phyloP scores from a whole-genome alignment of 2,888 invertebrate species.

The Siphonodentalium dalli region DNA sequence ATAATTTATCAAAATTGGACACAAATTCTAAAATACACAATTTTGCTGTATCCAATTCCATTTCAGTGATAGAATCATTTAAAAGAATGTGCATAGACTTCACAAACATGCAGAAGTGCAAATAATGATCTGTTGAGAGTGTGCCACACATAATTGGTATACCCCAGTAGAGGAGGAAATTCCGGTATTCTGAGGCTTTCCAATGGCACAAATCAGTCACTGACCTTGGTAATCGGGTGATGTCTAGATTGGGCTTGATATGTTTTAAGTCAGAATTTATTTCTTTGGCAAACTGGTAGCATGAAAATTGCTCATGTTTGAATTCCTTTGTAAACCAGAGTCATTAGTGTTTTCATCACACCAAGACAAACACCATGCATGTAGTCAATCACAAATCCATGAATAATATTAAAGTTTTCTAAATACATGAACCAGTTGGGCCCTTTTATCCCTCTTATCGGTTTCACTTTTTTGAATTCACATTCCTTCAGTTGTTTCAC shows the following conservation, averaged over 20 bases:
- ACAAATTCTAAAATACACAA: constrained; percentile 4
- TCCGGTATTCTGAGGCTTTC: constrained; percentile 17
- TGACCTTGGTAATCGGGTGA: constrained; percentile 12
- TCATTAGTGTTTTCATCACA: constrained; percentile 1
- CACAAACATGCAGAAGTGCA: constrained; percentile 12
- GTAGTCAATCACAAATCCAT: constrained; percentile 14
- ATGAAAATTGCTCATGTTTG: constrained; percentile 2
- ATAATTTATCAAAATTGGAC: background rate
- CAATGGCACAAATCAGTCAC: constrained; percentile 8
- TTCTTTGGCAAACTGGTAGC: background rate
- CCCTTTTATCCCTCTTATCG: constrained; percentile 4
- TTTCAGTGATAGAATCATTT: background rate
- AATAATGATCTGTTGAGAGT: background rate
- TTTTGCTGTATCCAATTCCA: constrained; percentile 3
- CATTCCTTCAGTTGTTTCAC: background rate
- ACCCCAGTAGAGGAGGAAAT: constrained; percentile 17
- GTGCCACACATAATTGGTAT: constrained; percentile 1
- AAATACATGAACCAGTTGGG: constrained; percentile 12
- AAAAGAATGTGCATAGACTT: constrained; percentile 2
- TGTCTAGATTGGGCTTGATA: constrained; percentile 17
- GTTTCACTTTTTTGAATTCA: no score
- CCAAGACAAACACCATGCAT: constrained; percentile 16
- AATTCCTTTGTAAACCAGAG: background rate
- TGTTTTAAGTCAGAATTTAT: constrained; percentile 1
- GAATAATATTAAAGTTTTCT: constrained; percentile 6